phyloP scores from a whole-genome alignment of 2,113 vertebrate genomes.

The Steatornis caripensis region DNA sequence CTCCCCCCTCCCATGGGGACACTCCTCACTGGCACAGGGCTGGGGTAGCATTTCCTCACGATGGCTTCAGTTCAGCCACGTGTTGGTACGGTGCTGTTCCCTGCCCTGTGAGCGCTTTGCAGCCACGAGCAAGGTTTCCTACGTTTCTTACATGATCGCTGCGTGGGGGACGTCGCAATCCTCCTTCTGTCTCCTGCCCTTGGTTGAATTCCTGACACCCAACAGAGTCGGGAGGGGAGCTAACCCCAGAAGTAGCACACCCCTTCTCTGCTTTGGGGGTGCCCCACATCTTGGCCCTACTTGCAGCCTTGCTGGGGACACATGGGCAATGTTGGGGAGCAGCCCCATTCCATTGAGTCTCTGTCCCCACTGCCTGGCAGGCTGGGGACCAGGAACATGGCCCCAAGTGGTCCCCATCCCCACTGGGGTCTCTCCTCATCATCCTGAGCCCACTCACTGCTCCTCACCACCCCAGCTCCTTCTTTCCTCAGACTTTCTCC shows the following conservation, averaged over 20 bases:
- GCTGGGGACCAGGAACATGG: neutral
- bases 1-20: neutral
- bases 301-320: neutral
- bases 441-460: fast-evolving
- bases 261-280: neutral
- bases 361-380: neutral
- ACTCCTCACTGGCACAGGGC: neutral
- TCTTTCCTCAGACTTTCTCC: neutral
- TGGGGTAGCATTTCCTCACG: neutral
- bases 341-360: neutral
- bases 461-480: neutral
- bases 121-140: neutral
- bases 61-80: fast-evolving
- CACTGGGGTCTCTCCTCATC: neutral
- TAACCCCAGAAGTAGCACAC: neutral
- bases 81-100: neutral
- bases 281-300: neutral
- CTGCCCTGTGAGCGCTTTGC: neutral
- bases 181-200: neutral
- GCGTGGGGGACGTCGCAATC: neutral
- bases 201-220: neutral
- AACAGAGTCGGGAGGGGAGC: neutral
- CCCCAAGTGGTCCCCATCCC: neutral
- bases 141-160: neutral
- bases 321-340: fast-evolving